These are phyloP conservation scores for Triplophysa tibetana DNA, from an alignment of 2,113 vertebrate genomes.

Conservation along the genomic window DNA sequence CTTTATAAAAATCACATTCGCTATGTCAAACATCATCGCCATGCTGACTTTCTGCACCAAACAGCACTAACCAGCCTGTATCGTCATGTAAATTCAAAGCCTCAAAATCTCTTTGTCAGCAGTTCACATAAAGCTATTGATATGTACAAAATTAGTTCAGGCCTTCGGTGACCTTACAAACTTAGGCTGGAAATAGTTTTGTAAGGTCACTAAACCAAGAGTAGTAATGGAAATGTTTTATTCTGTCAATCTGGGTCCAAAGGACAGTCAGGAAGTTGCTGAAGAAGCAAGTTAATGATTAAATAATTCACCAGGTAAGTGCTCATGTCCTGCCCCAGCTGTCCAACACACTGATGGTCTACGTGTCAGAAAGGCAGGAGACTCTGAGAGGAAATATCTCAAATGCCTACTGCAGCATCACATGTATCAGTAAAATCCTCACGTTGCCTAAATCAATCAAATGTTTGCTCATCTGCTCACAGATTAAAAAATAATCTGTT, in stretches of 20 bases:
- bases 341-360: slow-evolving; percentile 37
- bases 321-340: slow-evolving; percentile 29
- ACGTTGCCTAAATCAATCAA: no score
- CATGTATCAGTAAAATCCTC: no score
- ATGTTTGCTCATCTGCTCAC: not conserved
- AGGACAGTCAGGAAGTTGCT: slow-evolving; percentile 40
- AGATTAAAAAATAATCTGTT: not conserved
- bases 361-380: slow-evolving; percentile 20
- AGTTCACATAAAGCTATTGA: no score
- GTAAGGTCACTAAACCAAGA: not conserved
- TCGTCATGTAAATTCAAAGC: no score
- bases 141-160: no score
- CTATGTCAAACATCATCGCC: no score
- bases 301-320: slow-evolving; percentile 52
- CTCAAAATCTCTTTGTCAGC: no score
- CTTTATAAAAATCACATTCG: no score
- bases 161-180: no score
- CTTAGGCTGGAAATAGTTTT: not conserved
- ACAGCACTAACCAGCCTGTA: no score
- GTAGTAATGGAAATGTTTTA: slow-evolving; percentile 23
- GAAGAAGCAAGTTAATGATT: slow-evolving; percentile 41
- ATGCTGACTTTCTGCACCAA: no score
- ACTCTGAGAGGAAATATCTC: not conserved
- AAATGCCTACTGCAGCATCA: not conserved
- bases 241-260: slow-evolving; percentile 36